A percentile compares a stretch with the other conserved stretches of the same genome.
Evolutionary conservation across 2,797 vertebrate species (phyloP).

Genomic region (Poecile montanus): DNA sequence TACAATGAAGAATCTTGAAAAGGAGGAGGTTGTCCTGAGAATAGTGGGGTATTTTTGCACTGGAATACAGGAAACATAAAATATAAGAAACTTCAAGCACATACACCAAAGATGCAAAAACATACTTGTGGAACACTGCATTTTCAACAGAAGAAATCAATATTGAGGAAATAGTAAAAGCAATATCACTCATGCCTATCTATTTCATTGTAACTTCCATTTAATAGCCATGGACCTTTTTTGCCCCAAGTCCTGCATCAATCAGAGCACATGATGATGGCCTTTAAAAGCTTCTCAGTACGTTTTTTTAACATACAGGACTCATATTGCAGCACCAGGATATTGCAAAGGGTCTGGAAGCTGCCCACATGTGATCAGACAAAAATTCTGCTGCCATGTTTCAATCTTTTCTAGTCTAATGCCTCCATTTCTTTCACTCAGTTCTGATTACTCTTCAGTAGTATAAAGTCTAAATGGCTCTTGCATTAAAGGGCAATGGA

Average conservation of each 20-base stretch:
- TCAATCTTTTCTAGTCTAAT: neutral
- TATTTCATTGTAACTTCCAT: neutral
- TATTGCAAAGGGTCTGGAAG: neutral
- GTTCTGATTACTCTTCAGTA: neutral
- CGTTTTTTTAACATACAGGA: neutral
- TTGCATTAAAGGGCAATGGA: neutral
- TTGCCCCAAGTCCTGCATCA: neutral
- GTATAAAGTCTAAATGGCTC: neutral
- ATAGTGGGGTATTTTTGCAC: neutral
- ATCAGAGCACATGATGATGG: neutral
- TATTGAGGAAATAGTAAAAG: neutral
- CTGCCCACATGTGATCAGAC: neutral
- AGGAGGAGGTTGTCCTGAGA: neutral
- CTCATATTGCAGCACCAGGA: neutral
- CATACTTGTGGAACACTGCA: neutral
- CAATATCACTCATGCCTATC: rapidly evolving
- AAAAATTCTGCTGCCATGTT: neutral
- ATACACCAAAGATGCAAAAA: neutral
- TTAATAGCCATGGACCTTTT: neutral
- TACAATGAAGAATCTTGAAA: neutral
- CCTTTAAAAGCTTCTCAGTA: neutral
- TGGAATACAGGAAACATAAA: neutral
- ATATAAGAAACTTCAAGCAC: neutral
- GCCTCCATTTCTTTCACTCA: neutral
- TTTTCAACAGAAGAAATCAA: neutral